Percentiles rank a stretch among this genome's conserved stretches.
Conservation (phyloP, 2,888 invertebrate genomes). For the Malthinus seriepunctatus region DNA sequence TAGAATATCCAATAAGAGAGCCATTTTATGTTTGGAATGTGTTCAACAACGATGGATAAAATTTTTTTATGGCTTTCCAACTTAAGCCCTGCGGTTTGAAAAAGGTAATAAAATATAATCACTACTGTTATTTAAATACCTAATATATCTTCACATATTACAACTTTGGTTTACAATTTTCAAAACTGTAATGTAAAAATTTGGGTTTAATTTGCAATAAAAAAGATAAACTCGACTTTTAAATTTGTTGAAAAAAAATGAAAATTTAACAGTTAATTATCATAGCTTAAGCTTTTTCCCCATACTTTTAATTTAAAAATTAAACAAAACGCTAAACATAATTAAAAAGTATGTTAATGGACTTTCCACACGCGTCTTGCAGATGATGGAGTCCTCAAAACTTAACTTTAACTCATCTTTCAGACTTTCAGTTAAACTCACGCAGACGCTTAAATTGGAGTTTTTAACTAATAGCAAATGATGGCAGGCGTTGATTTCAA, state of each 20-base stretch:
- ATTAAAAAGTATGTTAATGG: no score
- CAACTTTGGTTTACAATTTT: conserved; percentile 4
- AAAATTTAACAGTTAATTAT: conserved; percentile 3
- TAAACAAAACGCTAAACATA: no score
- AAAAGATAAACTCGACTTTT: not conserved
- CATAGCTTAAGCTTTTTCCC: not conserved
- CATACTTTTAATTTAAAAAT: no score
- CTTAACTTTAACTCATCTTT: no score
- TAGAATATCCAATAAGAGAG: no score
- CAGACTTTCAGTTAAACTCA: no score
- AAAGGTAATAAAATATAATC: not conserved
- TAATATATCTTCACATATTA: conserved; percentile 1
- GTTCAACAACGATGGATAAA: not conserved
- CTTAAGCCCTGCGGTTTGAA: not conserved
- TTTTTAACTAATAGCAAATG: no score
- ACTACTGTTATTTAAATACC: conserved; percentile 1
- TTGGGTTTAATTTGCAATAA: conserved; percentile 4
- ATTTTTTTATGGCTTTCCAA: conserved; percentile 1
- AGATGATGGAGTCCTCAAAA: no score
- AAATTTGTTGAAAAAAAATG: conserved; percentile 2
- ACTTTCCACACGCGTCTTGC: no score
- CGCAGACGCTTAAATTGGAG: no score
- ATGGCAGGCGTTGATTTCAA: no score
- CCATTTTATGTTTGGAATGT: no score
- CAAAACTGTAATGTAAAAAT: conserved; percentile 1